Base-by-base conservation (phyloP, 2,797 vertebrate species). In the Emys orbicularis region DNA sequence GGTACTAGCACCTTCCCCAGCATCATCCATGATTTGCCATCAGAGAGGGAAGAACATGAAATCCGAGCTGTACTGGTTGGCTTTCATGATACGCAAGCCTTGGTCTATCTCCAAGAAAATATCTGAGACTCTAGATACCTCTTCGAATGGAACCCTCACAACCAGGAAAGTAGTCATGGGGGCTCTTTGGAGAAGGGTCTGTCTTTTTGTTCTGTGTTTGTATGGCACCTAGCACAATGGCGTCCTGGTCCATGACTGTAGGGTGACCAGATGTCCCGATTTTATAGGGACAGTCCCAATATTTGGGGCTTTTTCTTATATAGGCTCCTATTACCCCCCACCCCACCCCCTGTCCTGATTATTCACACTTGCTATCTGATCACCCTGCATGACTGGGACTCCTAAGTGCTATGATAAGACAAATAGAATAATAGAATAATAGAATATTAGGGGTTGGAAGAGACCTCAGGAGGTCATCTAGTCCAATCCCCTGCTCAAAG, bases 31-130 rank as follows among this genome's bases (percentile, higher is more conserved):
- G 44, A 29, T 27, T 76, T 29, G 4, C 13, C 12, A 29, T 2
- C 68, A 53, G 15, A 72, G 56, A 2, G 29, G 34, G 37, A 93
- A 88, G 49, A 29, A 5, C 54, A 50, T 81, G 37, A 81, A 37
- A 81, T 34, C 7, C 1, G 5, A 89, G 83, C 13, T 49, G 0
- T 25, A 11, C 53, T 54, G 11, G 7, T 79, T 52, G 27, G 12
- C 52, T 87, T 81, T 2, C 29, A 29, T 74, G 77, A 52, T 8
- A 53, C 9, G 0, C 0, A 61, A 65, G 27, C 29, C 68, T 76
- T 83, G 3, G 19, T 89, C 47, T 57, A 3, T 31, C 85, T 50
- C n/a, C 89, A 23, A 49, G 29, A 29, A 77, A 4, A 77, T 77
- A 49, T 47, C 44, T 31, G 27, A 16, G 23, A 6, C 25, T 47